A percentile compares a stretch with the other conserved stretches of the same genome.
phyloP scores from a whole-genome alignment of 1,140 invertebrate genomes.

The Sitobion miscanthi region DNA sequence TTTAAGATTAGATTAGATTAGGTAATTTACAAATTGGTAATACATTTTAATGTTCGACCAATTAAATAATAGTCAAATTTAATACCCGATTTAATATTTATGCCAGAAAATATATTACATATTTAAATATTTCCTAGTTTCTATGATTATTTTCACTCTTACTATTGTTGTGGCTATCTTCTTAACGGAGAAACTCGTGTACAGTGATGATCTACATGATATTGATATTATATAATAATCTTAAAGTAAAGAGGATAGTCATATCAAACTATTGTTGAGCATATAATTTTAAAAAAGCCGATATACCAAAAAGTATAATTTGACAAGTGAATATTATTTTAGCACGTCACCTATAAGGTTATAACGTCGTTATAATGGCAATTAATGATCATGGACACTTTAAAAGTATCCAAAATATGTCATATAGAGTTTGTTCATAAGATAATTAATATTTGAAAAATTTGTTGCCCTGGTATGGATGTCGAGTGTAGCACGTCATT shows the following conservation, averaged over 20 bases:
- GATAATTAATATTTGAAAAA: neutral
- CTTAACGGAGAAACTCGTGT: too few relatives aligned
- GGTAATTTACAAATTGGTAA: neutral
- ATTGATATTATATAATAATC: too few relatives aligned
- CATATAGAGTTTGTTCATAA: neutral
- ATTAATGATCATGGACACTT: neutral
- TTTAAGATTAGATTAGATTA: neutral
- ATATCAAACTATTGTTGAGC: neutral
- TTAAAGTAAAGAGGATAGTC: neutral
- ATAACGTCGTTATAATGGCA: neutral
- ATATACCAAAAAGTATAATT: neutral
- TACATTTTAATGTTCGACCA: neutral
- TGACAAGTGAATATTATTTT: too few relatives aligned
- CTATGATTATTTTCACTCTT: too few relatives aligned
- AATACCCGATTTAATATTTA: neutral
- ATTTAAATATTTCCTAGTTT: too few relatives aligned
- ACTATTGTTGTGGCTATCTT: too few relatives aligned
- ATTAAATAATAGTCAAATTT: neutral
- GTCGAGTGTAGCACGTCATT: too few relatives aligned
- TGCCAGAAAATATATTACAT: too few relatives aligned
- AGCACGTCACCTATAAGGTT: neutral
- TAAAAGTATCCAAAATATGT: neutral
- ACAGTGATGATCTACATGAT: too few relatives aligned
- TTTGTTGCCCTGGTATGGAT: neutral
- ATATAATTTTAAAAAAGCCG: neutral